Conservation (phyloP, 2,113 vertebrate species). For the Drymodes brunneopygia region DNA sequence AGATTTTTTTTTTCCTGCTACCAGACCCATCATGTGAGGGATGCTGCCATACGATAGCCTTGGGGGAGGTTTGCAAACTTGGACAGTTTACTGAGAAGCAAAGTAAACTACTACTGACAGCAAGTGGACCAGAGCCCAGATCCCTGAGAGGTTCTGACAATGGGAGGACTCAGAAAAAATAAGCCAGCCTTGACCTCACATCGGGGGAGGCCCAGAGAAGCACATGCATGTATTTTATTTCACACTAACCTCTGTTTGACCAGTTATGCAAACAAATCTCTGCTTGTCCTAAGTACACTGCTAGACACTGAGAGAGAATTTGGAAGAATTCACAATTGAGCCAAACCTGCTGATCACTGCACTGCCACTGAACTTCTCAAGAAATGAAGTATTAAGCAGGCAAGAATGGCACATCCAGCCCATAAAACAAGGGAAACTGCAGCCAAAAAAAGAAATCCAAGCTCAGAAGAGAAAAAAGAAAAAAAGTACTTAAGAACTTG, state of each 20-base stretch:
- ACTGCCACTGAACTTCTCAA: not conserved
- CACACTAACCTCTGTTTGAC: constrained; percentile 44
- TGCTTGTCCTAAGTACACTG: not conserved
- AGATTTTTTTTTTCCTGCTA: not conserved
- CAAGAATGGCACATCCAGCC: not conserved
- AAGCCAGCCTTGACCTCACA: not conserved
- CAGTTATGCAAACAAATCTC: constrained; percentile 31
- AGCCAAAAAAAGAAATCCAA: not conserved
- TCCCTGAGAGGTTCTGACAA: not conserved
- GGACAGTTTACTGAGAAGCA: not conserved
- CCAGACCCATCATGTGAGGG: not conserved
- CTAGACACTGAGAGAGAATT: not conserved
- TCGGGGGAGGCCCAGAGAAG: not conserved
- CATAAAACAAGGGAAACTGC: not conserved
- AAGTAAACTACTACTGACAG: constrained; percentile 24
- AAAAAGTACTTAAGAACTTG: not conserved
- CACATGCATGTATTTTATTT: not conserved
- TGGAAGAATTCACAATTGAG: not conserved
- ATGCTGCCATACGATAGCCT: not conserved
- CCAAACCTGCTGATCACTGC: not conserved
- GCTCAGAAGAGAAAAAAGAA: not conserved
- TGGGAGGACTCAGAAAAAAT: constrained; percentile 31
- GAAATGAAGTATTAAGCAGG: not conserved
- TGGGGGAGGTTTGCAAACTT: not conserved
- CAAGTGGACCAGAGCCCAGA: not conserved